phyloP scores from a whole-genome alignment of 2,888 invertebrate genomes.

The Unio delphinus region DNA sequence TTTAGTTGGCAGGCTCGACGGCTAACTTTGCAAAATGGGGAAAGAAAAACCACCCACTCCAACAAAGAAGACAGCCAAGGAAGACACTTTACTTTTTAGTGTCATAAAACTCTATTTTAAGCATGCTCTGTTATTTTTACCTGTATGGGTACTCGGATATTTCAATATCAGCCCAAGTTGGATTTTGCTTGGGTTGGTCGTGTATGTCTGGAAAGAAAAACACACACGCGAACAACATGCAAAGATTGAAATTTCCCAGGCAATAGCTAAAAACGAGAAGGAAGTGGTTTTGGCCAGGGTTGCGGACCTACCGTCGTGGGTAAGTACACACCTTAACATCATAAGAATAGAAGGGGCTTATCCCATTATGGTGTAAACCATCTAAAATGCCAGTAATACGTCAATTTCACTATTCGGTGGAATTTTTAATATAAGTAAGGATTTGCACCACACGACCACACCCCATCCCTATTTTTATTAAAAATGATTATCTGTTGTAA shows the following conservation, averaged over 20 bases:
- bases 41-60: constrained; percentile 29
- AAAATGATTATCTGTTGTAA: too few species aligned
- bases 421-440: too few species aligned
- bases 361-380: neutral
- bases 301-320: constrained; percentile 95
- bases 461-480: too few species aligned
- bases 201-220: constrained; percentile 79
- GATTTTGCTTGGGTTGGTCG: constrained; percentile 85
- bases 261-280: constrained; percentile 81
- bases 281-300: constrained; percentile 88
- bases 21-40: constrained; percentile 31
- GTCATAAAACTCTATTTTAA: constrained; percentile 64
- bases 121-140: constrained; percentile 60
- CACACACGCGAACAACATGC: constrained; percentile 79
- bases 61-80: constrained; percentile 39
- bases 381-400: neutral
- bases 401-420: too few species aligned
- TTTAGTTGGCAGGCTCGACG: too few species aligned
- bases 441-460: too few species aligned
- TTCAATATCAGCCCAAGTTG: constrained; percentile 84
- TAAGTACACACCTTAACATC: constrained; percentile 71
- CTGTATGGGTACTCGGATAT: constrained; percentile 68
- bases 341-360: neutral
- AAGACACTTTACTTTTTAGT: constrained; percentile 57
- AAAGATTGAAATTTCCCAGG: constrained; percentile 79